A percentile compares a stretch with the other conserved stretches of the same genome.
phyloP scores from a whole-genome alignment of 2,797 vertebrate species.

The Coilia nasus region DNA sequence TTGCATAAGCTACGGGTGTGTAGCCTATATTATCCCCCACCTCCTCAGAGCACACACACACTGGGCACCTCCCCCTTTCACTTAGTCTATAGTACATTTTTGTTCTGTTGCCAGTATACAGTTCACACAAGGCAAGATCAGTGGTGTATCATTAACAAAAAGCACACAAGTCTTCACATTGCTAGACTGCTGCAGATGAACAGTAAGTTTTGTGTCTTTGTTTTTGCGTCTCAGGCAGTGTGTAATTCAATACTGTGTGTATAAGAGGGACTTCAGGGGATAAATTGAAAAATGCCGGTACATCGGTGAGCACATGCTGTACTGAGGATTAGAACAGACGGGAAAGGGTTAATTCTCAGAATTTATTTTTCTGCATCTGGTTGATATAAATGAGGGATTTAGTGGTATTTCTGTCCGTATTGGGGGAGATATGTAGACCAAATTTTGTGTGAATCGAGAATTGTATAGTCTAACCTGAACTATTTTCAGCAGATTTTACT shows the following conservation, averaged over 20 bases:
- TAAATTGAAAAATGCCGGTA: background rate
- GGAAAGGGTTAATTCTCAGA: background rate
- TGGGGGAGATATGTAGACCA: too few relatives aligned
- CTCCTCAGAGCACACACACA: background rate
- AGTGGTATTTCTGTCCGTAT: too few relatives aligned
- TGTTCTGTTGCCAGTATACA: background rate
- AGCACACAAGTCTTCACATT: background rate
- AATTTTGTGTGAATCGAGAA: too few relatives aligned
- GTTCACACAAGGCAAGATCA: background rate
- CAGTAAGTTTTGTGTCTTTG: background rate
- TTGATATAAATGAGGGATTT: background rate
- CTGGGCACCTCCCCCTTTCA: background rate
- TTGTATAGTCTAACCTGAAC: too few relatives aligned
- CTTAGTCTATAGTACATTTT: background rate
- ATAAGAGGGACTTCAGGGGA: background rate
- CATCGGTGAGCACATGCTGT: background rate
- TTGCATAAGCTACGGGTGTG: slow-evolving; percentile 37
- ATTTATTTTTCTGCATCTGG: background rate
- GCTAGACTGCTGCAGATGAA: background rate
- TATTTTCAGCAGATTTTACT: too few relatives aligned
- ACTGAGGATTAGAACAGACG: background rate
- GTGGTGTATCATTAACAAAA: background rate
- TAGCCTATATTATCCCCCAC: background rate
- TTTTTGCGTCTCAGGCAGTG: background rate
- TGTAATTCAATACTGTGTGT: background rate